Evolutionary conservation across 2,113 vertebrate genomes (phyloP), one percentile per base, ranked within the genome.

Genomic region (Sinocyclocheilus anshuiensis): DNA sequence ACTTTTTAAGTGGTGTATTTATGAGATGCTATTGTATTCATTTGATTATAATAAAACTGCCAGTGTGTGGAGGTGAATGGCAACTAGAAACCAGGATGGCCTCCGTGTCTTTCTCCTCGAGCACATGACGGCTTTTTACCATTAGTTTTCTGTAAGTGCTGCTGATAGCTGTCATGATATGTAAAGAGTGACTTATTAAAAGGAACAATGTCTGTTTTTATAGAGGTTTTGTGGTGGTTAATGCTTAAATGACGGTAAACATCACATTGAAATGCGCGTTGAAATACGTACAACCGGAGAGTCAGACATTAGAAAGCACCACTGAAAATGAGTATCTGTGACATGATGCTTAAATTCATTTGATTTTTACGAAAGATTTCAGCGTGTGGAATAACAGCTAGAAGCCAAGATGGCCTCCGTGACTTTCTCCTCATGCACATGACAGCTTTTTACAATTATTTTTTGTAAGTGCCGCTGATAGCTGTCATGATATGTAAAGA

Each of bases 31-130:
- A 91, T 92, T 91, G 91, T 91, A 89, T 94, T 95, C 92, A 94
- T 94, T 94, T 93, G 92, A 94, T 95, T 95, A 94, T 94, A 94
- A 94, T 94, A 94, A 93, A 93, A 92, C 91, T 87, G 91, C 92
- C 93, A 94, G 94, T 93, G 91, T 88, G 88, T 83, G 84, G 88
- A 89, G 91, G 88, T 90, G 93, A 92, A 92, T 72, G 88, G 88
- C 89, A 89, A 93, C 93, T 92, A 91, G 89, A 89, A 88, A 92
- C 89, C 94, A 93, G 93, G 93, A 93, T 85, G 26, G 90, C 91
- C 91, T 77, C 87, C 26, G 90, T 85, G 87, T 90, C 90, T 89
- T 90, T 86, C 92, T 86, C 90, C 89, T 91, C 89, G 77, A 87
- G 93, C 88, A 86, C 85, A 86, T 39, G 89, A 92, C 89, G n/a